Evolutionary conservation across 2,797 vertebrate species (phyloP), one percentile per base, ranked within the genome.

Genomic region (Cichlasoma orientale): DNA sequence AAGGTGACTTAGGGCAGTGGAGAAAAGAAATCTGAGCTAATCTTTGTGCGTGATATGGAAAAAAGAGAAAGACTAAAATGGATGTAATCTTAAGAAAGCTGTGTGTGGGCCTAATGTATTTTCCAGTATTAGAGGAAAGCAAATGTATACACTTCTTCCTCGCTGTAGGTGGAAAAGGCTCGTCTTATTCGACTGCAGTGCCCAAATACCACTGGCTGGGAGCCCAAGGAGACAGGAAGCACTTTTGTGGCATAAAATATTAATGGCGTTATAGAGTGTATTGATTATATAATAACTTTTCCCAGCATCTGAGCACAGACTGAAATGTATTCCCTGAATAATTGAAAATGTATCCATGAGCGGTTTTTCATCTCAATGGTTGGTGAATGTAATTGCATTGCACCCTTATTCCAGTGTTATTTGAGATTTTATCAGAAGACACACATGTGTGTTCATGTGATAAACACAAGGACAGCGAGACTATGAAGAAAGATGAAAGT

Each of bases 261-360:
- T 94, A 92, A 95, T 90, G 91, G 75, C 71, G 68, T 90, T 93
- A 93, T 94, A 94, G 92, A 95, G 92, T 92, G 92, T 94, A 94
- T 95, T 93, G 94, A 95, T 95, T 95, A 94, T 94, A 94, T 94
- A 94, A 94, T 94, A 93, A 84, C 84, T 94, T 94, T 94, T 92
- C 92, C 91, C 89, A 90, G 92, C 91, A 91, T 92, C 91, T 79
- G 88, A 93, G 90, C 86, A 82, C 86, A 29, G 75, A 85, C 92
- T 89, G 90, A 93, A 93, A 94, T 92, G 90, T 93, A 94, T 94
- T 93, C 93, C 90, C 91, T 94, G 92, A 94, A 94, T 94, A 94
- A 94, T 94, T 94, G 92, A 94, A 93, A 94, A 87, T 90, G 89
- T 92, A 93, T 93, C 94, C 92, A 93, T 93, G 93, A 94, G 92